These are phyloP conservation scores for Potamilus streckersoni DNA, from an alignment of 1,140 invertebrate species.

Conservation along the genomic window DNA sequence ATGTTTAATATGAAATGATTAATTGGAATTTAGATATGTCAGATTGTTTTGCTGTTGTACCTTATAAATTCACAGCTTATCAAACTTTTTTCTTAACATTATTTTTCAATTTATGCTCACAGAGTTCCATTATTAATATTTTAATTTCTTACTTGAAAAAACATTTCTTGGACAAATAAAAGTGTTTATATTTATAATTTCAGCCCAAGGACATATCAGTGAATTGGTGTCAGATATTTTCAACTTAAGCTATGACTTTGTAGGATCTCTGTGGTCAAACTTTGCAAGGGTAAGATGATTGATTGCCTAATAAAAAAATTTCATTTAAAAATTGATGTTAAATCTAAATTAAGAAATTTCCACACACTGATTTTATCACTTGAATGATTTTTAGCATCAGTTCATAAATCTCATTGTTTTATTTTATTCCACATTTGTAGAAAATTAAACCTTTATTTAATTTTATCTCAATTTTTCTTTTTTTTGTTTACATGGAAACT, in stretches of 20 bases:
- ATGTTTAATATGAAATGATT: not conserved
- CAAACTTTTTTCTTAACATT: not conserved
- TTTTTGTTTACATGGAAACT: no score
- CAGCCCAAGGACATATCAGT: slow-evolving; percentile 82
- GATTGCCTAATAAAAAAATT: not conserved
- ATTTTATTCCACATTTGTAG: no score
- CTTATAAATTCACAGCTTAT: not conserved
- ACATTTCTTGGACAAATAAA: not conserved
- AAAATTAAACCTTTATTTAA: no score
- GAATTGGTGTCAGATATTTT: slow-evolving; percentile 85
- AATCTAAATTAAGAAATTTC: not conserved
- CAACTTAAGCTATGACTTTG: slow-evolving; percentile 87
- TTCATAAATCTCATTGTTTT: no score
- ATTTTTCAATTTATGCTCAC: not conserved
- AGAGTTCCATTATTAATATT: not conserved
- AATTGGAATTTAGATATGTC: slow-evolving; percentile 3
- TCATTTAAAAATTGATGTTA: not conserved
- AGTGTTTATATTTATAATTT: slow-evolving; percentile 35
- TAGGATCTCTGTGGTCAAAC: slow-evolving; percentile 82
- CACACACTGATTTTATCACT: not conserved
- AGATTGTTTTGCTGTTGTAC: not conserved
- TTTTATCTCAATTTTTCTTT: no score
- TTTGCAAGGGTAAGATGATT: slow-evolving; percentile 77
- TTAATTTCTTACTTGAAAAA: not conserved
- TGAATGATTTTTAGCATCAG: no score